Base-by-base conservation (phyloP, 2,113 vertebrate genomes). In the Hucho hucho region DNA sequence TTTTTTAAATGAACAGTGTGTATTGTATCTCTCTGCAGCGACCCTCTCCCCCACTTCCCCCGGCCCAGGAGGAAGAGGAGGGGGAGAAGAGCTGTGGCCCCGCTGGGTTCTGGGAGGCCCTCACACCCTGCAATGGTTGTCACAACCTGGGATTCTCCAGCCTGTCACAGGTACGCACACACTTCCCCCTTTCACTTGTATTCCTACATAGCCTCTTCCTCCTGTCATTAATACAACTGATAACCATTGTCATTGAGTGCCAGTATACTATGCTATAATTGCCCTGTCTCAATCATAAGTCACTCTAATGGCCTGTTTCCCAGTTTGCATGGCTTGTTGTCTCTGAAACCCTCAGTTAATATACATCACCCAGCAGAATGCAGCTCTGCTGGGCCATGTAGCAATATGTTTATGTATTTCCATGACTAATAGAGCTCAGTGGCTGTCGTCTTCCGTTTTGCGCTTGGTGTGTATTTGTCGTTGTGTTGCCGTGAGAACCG, bases 121-220 rank as follows among this genome's bases (percentile, higher is more conserved):
- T 98, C 71, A 98, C 96, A 37, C 97, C 97, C 58, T 98, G 97
- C 89, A 98, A 98, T 25, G 96, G 97, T 84, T 98, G 97, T 89
- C 94, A 91, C 77, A 97, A 97, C 86, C 94, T 98, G 0, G 96
- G 96, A 76, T 97, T 98, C 74, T 93, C 96, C 37, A 93, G 94
- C 85, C 91, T 94, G 69, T 93, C 96, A 59, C 95, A 97, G 95
- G 96, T 97, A 94, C 70, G 72, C 56, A 83, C 32, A n/a, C 66
- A 22, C 76, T 1, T 18, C 14, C 16, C 14, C 16, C 49, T 14
- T 4, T 53, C 13, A 16, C 12, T 49, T 49, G 3, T 53, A 18
- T 18, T 53, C 49, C 49, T 18, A 4, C 14, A 18, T 49, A 3
- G 12, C 47, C 11, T 49, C 47, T 14, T 49, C 49, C 12, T 53